A percentile compares a stretch with the other conserved stretches of the same genome.
These are phyloP conservation scores for Patiria miniata DNA, from an alignment of 35 echinoderm and acorn worm species.

Conservation along the genomic window DNA sequence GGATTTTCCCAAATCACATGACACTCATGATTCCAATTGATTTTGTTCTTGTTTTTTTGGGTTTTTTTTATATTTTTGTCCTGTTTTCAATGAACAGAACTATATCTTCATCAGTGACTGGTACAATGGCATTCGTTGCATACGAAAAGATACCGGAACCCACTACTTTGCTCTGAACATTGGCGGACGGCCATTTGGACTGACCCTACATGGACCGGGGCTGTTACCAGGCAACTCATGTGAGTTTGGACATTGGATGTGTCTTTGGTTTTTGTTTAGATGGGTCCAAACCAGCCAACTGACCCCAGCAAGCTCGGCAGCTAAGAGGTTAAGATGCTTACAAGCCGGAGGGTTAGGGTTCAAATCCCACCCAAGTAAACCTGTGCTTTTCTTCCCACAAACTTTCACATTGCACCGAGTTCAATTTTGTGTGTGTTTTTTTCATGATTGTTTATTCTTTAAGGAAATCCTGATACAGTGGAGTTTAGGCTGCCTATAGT, in stretches of 20 bases:
- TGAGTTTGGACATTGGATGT: constrained; percentile 37
- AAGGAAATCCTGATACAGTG: no score
- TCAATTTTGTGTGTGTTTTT: no score
- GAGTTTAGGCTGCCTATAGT: no score
- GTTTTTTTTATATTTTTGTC: not conserved
- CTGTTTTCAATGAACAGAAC: constrained; percentile 35
- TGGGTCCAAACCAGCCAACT: not conserved
- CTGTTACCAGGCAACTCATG: constrained; percentile 52
- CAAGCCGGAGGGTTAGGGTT: no score
- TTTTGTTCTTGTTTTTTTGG: not conserved
- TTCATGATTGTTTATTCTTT: no score
- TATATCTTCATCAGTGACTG: constrained; percentile 70
- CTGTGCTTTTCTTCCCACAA: no score
- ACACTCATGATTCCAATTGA: not conserved
- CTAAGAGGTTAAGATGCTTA: not conserved
- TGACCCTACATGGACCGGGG: constrained; percentile 52
- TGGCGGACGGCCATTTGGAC: constrained; percentile 58
- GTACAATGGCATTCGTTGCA: constrained; percentile 43
- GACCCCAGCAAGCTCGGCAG: not conserved
- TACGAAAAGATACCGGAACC: constrained; percentile 33
- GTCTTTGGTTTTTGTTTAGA: not conserved
- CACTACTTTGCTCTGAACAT: constrained; percentile 39
- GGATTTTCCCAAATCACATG: not conserved
- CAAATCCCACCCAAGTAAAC: no score
- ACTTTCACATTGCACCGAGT: no score